A percentile compares a stretch with the other conserved stretches of the same genome.
Conservation (phyloP, 2,113 vertebrate genomes). For the Mixornis gularis region DNA sequence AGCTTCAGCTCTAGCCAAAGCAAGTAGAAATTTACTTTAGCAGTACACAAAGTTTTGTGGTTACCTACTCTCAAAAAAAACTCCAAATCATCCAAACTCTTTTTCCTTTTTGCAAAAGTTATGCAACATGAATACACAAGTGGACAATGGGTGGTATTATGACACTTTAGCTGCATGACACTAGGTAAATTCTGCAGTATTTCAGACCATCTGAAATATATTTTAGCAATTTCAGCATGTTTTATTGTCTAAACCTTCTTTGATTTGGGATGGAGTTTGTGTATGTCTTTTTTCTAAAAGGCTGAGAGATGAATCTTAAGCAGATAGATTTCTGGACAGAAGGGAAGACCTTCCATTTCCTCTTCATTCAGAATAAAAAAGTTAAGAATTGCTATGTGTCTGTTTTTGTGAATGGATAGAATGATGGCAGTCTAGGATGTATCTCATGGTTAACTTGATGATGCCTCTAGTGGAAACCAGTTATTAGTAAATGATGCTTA, state of each 20-base stretch:
- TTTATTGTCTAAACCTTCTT: background rate
- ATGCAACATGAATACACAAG: accelerated
- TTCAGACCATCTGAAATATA: background rate
- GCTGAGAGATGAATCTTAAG: background rate
- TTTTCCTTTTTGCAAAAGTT: background rate
- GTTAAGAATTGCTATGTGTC: background rate
- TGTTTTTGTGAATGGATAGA: background rate
- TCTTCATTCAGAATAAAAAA: background rate
- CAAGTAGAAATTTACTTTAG: background rate
- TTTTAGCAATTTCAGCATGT: background rate
- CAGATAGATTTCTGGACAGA: background rate
- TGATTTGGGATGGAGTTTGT: background rate
- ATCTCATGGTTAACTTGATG: background rate
- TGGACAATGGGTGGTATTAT: background rate
- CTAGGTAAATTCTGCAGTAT: background rate
- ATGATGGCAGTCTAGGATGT: background rate
- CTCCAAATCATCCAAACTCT: background rate
- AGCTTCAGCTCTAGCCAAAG: background rate
- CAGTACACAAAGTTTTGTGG: background rate
- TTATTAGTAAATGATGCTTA: background rate
- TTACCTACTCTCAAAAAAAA: background rate
- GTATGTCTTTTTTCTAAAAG: background rate
- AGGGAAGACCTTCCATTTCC: background rate
- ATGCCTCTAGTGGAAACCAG: background rate
- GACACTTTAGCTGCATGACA: background rate